These are phyloP conservation scores for Acrocephalus scirpaceus DNA, from an alignment of 2,797 vertebrate genomes.

Conservation along the genomic window DNA sequence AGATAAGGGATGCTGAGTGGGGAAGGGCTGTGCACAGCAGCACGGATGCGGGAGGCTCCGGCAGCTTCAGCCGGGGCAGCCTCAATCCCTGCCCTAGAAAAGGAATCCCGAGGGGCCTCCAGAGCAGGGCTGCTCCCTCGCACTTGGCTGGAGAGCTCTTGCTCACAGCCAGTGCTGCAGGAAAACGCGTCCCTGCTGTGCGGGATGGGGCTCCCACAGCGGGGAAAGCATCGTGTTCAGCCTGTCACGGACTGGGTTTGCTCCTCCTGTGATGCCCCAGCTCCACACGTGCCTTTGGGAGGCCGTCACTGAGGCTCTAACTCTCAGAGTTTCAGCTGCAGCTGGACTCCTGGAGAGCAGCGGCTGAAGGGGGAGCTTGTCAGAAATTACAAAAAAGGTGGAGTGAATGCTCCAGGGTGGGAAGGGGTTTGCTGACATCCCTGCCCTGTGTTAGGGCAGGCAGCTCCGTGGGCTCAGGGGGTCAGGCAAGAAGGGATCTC, in stretches of 20 bases:
- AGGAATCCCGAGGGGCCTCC: neutral
- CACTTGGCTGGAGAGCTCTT: neutral
- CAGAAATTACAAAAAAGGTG: fast-evolving
- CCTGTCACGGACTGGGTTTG: fast-evolving
- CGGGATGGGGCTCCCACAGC: fast-evolving
- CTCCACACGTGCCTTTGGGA: neutral
- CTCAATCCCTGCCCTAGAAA: neutral
- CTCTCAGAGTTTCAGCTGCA: neutral
- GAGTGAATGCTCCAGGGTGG: fast-evolving
- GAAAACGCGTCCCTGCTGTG: fast-evolving
- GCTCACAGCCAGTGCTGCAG: neutral
- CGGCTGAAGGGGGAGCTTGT: neutral
- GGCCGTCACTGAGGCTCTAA: fast-evolving
- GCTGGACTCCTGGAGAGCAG: neutral
- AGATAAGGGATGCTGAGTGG: neutral
- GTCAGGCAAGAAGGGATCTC: neutral
- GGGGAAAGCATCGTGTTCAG: fast-evolving
- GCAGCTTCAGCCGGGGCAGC: neutral
- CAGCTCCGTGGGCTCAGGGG: fast-evolving
- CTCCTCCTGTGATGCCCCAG: neutral
- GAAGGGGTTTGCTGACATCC: neutral
- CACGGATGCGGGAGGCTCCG: neutral
- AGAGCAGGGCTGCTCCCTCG: fast-evolving
- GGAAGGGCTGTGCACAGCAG: neutral
- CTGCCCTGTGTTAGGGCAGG: neutral